phyloP scores from a whole-genome alignment of 2,888 invertebrate species.

The Trachelus troglodyta region DNA sequence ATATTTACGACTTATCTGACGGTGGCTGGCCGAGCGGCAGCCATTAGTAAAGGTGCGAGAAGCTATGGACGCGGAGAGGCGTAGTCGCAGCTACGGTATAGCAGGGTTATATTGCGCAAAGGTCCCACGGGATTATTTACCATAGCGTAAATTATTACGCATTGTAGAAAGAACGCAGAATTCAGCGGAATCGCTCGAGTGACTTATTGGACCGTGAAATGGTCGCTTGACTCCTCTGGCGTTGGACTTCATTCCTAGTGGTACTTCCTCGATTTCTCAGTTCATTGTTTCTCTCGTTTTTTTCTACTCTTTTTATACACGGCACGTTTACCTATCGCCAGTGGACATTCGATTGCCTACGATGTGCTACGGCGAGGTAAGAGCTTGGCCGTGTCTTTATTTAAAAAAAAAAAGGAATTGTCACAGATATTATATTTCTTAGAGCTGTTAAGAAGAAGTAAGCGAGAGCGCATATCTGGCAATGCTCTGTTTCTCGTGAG shows the following conservation, averaged over 20 bases:
- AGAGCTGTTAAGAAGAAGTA: not conserved
- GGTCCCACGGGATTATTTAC: slow-evolving; percentile 4
- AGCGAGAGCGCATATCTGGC: not conserved
- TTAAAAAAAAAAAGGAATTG: not conserved
- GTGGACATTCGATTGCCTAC: not conserved
- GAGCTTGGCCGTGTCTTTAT: not conserved
- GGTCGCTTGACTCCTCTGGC: not conserved
- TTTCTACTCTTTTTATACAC: not conserved
- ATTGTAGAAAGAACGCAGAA: slow-evolving; percentile 1
- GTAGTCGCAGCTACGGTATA: not conserved
- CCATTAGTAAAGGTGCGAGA: slow-evolving; percentile 36
- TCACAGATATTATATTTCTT: not conserved
- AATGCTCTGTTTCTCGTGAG: not conserved
- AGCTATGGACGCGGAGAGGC: not conserved
- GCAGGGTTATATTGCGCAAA: not conserved
- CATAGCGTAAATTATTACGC: slow-evolving; percentile 12
- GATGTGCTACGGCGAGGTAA: not conserved
- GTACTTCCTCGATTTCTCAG: not conserved
- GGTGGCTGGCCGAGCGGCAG: slow-evolving; percentile 25
- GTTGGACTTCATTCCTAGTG: not conserved
- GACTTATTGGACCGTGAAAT: slow-evolving; percentile 36
- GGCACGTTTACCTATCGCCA: not conserved
- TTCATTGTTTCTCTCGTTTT: not conserved
- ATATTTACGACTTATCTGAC: slow-evolving; percentile 49
- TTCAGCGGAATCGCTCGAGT: not conserved